These are phyloP conservation scores for Cryptomyrus ogoouensis DNA, from an alignment of 2,113 vertebrate genomes.

Conservation along the genomic window DNA sequence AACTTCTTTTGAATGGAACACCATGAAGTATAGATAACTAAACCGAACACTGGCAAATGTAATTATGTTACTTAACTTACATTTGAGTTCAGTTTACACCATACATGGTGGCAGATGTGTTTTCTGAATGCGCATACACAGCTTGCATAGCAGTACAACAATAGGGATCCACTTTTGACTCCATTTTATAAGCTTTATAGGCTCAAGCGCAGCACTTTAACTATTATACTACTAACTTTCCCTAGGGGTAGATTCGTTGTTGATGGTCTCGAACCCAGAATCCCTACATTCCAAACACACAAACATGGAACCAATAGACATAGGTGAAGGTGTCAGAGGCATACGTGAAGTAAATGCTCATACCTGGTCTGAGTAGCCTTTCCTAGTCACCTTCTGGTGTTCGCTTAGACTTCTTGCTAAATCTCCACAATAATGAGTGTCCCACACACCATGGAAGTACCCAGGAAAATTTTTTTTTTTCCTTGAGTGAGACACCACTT, in stretches of 20 bases:
- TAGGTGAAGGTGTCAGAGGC: slow-evolving; percentile 21
- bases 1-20: neutral
- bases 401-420: neutral
- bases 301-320: slow-evolving; percentile 24
- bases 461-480: neutral
- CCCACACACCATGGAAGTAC: neutral
- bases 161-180: neutral
- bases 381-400: neutral
- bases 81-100: neutral
- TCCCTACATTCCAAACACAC: slow-evolving; percentile 28
- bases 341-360: slow-evolving; percentile 7
- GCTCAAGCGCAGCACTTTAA: neutral
- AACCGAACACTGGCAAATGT: neutral
- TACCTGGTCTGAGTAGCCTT: slow-evolving; percentile 1
- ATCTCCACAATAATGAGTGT: neutral
- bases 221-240: neutral
- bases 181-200: neutral
- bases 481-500: neutral
- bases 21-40: neutral
- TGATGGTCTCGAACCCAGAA: neutral
- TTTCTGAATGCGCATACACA: neutral
- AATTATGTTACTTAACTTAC: neutral
- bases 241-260: neutral
- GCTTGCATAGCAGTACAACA: neutral
- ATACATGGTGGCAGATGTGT: neutral